Base-by-base conservation (phyloP, 2,113 vertebrate species). In the Porphyrio hochstetteri region DNA sequence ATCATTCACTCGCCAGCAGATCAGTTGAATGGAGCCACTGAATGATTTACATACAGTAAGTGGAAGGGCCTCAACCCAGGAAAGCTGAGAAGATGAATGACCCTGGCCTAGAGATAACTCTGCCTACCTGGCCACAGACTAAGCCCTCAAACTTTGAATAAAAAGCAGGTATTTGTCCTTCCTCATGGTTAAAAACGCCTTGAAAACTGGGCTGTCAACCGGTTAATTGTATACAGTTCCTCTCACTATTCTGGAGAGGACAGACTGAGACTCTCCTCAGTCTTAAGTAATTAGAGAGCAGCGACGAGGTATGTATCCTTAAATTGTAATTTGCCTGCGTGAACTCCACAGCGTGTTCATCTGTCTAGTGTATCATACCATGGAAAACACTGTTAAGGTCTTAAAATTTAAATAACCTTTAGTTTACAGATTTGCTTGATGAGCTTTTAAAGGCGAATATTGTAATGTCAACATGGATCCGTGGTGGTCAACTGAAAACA, bases 21-120 rank as follows among this genome's bases (percentile, higher is more conserved):
- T 72, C 28, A 61, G 65, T 5, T 69, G 60, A 83, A 92, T 8
- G 35, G 68, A 87, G 82, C 59, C 80, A n/a, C 36, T 35, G 16
- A 27, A 46, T 89, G 56, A 94, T 88, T 94, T 92, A 93, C 91
- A 93, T 92, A 93, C 91, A 93, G 86, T 94, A 67, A 68, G 53
- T 35, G 80, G 36, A 80, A 61, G 25, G 75, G 86, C 53, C 80
- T 91, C 72, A 89, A 17, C 16, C 25, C 50, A 60, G 53, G 48
- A 69, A 75, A 88, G 61, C 64, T 36, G 56, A 57, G 46, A 79
- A 28, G 33, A 92, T 1, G 11, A 82, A 92, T 1, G 11, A 82
- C 76, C 53, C 80, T 78, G 64, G 21, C 18, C 68, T 77, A 33
- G 33, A 92, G 35, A 92, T 75, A 90, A 82, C 91, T 96, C 50